phyloP scores from a whole-genome alignment of 2,113 vertebrate genomes.

The Eonycteris spelaea region DNA sequence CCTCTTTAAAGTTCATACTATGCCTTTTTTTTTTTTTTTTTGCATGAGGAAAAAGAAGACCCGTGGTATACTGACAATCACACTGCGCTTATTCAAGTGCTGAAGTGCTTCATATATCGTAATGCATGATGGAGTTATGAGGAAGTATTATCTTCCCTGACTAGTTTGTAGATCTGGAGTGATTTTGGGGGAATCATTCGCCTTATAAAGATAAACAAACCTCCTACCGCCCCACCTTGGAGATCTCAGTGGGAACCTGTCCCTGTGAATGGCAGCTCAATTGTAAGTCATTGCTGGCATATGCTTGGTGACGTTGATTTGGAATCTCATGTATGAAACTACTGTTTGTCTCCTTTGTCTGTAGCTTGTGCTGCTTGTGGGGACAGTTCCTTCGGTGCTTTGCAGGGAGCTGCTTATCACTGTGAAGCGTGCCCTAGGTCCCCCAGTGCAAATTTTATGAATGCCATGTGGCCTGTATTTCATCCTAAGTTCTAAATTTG shows the following conservation, averaged over 20 bases:
- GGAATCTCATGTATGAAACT: background rate
- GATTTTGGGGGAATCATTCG: background rate
- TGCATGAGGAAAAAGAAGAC: no score
- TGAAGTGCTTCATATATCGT: background rate
- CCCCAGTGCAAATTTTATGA: background rate
- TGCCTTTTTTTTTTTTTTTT: no score
- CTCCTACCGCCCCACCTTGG: no score
- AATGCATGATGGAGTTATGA: background rate
- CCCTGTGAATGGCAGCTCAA: background rate
- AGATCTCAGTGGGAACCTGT: no score
- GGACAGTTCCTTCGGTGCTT: background rate
- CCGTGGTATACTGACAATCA: background rate
- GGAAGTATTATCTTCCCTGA: background rate
- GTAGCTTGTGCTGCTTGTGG: background rate
- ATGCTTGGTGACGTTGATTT: background rate
- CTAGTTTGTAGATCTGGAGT: background rate
- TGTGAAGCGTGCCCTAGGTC: background rate
- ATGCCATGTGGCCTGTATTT: background rate
- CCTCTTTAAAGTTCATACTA: background rate
- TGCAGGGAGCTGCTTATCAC: background rate
- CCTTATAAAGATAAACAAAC: background rate
- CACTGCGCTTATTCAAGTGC: background rate
- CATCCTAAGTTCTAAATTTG: background rate
- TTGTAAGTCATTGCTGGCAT: background rate
- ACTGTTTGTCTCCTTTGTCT: background rate